Base-by-base conservation (phyloP, 2,888 invertebrate genomes). In the Pelosia muscerda region DNA sequence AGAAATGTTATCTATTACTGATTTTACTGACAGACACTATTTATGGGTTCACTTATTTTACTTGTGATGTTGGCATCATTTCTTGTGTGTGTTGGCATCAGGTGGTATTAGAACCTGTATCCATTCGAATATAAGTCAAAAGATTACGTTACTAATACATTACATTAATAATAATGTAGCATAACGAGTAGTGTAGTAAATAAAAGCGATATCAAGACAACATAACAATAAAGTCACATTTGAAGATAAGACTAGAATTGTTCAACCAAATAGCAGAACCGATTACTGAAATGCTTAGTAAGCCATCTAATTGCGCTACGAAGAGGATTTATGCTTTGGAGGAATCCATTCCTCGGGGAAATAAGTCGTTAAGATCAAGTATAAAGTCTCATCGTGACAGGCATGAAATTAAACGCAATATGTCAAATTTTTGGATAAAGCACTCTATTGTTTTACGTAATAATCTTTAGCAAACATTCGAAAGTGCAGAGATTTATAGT, bases 281-380 rank as follows among this genome's bases (percentile, higher is more conserved):
- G 26, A 67, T 67, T 72, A 66, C 42, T 65, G 28, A 69, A 49
- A 23, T n/a, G 63, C 66, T 69, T 65, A 57, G 72, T 69, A 70
- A 76, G 65, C 59, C 61, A 60, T 70, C 62, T 65, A 28, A 60
- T 75, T 72, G 38, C 63, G 42, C 23, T n/a, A 25, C 49, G 53
- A 60, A 62, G 63, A 54, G 10, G 42, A 49, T 15, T 23, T 54
- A 23, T 49, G 23, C 26, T 61, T 65, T 57, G 23, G 42, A 66
- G 42, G 60, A 59, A 23, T 25, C 19, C 25, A 38, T 42, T 67
- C 49, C 63, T 54, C 1, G 15, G 34, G 57, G 56, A 63, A 72
- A 69, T 74, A 56, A 65, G 23, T 66, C 59, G 59, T 31, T 65
- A 65, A 63, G 65, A 63, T 56, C 25, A 25, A 10, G 38, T n/a